Base-by-base conservation (phyloP, 2,113 vertebrate species). In the Suricata suricatta region DNA sequence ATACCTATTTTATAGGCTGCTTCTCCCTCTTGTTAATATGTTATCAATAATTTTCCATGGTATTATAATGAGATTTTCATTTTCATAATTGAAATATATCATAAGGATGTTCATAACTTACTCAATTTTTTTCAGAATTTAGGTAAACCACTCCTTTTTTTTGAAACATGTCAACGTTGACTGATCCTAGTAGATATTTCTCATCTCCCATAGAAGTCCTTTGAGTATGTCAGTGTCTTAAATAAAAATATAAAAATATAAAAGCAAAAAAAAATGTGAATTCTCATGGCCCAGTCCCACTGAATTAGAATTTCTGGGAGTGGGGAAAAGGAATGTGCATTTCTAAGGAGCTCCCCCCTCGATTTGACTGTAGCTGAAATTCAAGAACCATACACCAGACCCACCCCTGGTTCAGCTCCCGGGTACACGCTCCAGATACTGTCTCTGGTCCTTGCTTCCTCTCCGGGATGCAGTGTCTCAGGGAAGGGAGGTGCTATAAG, bases 21-120 rank as follows among this genome's bases (percentile, higher is more conserved):
- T 88, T 77, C 7, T 87, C 47, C 17, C 23, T 93, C 15, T 60
- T 57, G 88, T 41, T 86, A 44, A 38, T 76, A 27, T 91, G n/a
- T 47, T 85, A 50, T 66, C 33, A 80, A 60, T 5, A 54, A 29
- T 88, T 88, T 87, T 68, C 31, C 31, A 83, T 31, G 83, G 6
- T 44, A 84, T 54, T 60, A 72, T 2, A 21, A 52, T 52, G 35
- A 14, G 13, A 31, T 79, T 85, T 92, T 85, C 83, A 72, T 7
- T 54, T 14, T 85, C 11, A 69, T 31, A 93, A 35, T 50, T 79
- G 19, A 64, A 91, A 81, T 38, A 16, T 68, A 80, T 90, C 25
- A 47, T 77, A 84, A 93, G 9, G 7, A 41, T 50, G 3, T 29
- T 96, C 86, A 74, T 66, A 88, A 96, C 57, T 83, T 83, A 41